Evolutionary conservation across 2,797 vertebrate species (phyloP), one percentile per base, ranked within the genome.

Genomic region (Nannoperca obscura): DNA sequence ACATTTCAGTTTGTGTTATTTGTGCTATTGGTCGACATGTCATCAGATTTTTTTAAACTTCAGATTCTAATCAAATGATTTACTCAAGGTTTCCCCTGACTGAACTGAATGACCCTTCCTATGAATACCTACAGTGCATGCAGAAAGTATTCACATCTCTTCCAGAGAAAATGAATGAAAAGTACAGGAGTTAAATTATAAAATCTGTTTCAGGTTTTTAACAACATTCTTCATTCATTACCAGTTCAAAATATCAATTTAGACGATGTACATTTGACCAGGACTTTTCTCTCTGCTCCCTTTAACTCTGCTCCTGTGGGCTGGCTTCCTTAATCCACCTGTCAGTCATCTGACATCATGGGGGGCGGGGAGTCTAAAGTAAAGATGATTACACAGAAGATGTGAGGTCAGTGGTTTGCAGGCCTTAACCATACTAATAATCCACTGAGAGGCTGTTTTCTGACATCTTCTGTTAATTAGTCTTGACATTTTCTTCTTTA

Each of bases 361-460:
- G 10, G 11, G 64, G 71, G 78, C 1, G 73, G 85, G 15, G 9
- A 71, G 5, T 74, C 15, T 60, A 46, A 60, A 66, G 66, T 79
- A 80, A 89, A 91, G 86, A 88, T 88, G 85, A 85, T 90, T 91
- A 91, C 86, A 78, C 44, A 59, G 86, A 83, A 54, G 81, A 47
- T 82, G 73, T 83, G 63, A 88, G 83, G 84, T 87, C 78, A 84
- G 1, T 22, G 65, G 55, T 66, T 67, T 78, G 60, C 44, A 76
- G 64, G 77, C 61, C 24, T 77, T 50, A 64, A 66, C 63, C 66
- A 62, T 59, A 24, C 36, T 50, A 57, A 71, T 86, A 85, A 81
- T 86, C 84, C 78, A 63, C 49, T 49, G 32, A 62, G 32, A 66
- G 27, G 20, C 59, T 80, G 67, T 82, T 73, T 71, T 47, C 53